These are phyloP conservation scores for Polymixis flavicincta DNA, from an alignment of 2,888 invertebrate species.

Conservation along the genomic window DNA sequence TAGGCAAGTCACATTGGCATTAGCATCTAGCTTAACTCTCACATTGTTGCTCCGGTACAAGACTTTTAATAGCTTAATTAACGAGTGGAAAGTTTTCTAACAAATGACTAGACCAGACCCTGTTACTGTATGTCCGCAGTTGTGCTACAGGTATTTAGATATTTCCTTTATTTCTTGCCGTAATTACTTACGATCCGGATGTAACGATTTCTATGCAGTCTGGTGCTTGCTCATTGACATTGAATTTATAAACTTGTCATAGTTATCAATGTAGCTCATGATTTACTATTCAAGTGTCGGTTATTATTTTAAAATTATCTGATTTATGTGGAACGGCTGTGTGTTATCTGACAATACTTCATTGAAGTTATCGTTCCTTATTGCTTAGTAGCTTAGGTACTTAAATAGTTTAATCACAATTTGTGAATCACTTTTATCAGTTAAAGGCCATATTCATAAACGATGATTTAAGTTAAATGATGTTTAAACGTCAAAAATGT, in stretches of 20 bases:
- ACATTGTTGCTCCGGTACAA: conserved; percentile 58
- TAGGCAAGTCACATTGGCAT: conserved; percentile 51
- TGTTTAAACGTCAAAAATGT: too few relatives aligned
- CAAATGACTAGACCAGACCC: conserved; percentile 54
- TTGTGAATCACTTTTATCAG: not conserved
- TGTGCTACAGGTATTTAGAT: conserved; percentile 56
- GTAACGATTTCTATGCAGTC: conserved; percentile 54
- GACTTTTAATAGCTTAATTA: conserved; percentile 67
- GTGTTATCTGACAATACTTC: conserved; percentile 1
- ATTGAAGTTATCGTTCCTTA: conserved; percentile 1
- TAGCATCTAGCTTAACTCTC: conserved; percentile 52
- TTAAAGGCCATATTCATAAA: too few relatives aligned
- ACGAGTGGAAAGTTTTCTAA: conserved; percentile 62
- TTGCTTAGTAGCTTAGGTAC: not conserved
- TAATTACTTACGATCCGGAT: conserved; percentile 55
- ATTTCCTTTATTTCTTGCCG: conserved; percentile 64
- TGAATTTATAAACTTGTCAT: conserved; percentile 55
- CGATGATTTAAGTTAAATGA: too few relatives aligned
- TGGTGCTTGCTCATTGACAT: conserved; percentile 50
- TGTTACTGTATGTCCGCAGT: conserved; percentile 45
- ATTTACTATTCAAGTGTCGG: conserved; percentile 29
- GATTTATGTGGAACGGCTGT: conserved; percentile 30
- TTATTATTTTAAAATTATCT: conserved; percentile 32
- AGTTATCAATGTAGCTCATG: conserved; percentile 42
- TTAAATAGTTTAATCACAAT: not conserved